Evolutionary conservation across 2,888 invertebrate species (phyloP).

Genomic region (Luperina testacea): DNA sequence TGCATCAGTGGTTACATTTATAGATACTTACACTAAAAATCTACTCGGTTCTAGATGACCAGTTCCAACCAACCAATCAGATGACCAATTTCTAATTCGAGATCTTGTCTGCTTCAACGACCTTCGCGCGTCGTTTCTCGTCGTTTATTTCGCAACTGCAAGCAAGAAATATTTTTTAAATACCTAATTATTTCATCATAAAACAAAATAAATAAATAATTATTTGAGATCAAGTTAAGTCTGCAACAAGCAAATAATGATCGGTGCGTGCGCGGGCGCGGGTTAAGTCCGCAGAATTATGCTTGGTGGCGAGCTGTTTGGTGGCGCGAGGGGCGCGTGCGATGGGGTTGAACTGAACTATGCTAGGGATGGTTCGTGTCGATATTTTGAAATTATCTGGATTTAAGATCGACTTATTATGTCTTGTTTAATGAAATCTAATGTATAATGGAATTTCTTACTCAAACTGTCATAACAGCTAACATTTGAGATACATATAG

Average conservation of each 20-base stretch:
- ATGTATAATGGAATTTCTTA: neutral
- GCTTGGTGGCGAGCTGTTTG: constrained; percentile 83
- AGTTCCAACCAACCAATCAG: too few species aligned
- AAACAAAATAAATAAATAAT: neutral
- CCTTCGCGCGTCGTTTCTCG: neutral
- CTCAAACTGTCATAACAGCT: neutral
- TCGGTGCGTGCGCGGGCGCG: constrained; percentile 69
- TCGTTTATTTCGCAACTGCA: too few species aligned
- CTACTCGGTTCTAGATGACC: neutral
- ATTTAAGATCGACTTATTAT: neutral
- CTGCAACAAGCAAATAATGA: constrained; percentile 86
- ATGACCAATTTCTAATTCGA: neutral
- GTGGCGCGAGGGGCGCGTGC: constrained; percentile 73
- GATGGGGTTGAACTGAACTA: constrained; percentile 57
- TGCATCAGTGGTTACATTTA: neutral
- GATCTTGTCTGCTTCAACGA: neutral
- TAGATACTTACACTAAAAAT: neutral
- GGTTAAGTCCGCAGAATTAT: constrained; percentile 87
- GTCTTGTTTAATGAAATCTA: neutral
- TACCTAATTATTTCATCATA: constrained; percentile 12
- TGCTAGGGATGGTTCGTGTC: constrained; percentile 71
- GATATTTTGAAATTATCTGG: neutral
- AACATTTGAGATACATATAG: neutral
- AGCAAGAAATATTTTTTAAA: neutral
- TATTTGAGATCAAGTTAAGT: constrained; percentile 67